Evolutionary conservation across 2,888 invertebrate genomes (phyloP), one percentile per base, ranked within the genome.

Genomic region (Anarsia innoxiella): DNA sequence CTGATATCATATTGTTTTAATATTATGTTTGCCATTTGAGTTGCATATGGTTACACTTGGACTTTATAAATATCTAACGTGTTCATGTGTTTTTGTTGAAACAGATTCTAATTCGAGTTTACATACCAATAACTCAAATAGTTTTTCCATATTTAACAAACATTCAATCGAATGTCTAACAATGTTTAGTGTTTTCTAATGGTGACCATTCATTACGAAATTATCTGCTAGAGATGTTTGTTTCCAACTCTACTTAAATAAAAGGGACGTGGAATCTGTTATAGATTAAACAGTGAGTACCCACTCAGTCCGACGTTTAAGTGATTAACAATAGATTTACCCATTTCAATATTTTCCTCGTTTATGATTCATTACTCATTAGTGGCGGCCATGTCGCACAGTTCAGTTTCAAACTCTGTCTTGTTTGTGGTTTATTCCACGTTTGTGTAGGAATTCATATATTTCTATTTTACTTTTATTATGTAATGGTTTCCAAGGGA

Each of bases 291-390:
- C 56, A 56, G 59, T 59, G 63, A n/a, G n/a, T n/a, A n/a, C n/a
- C n/a, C n/a, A n/a, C n/a, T n/a, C n/a, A n/a, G 60, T 12, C 19
- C 63, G 48, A 53, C 60, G 49, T 64, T 51, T 56, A 55, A 53
- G 66, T 72, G 68, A 75, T 74, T 71, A 72, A 67, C 69, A 65
- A 65, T 62, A 58, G 58, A 63, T 72, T 72, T 69, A 53, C 58
- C 62, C 46, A 23, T 8, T 3, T 19, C 56, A 64, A 66, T 65
- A 65, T 82, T 80, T 80, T 79, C 80, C 80, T 80, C 47, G 30
- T 39, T 36, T 29, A 57, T 78, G 75, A 78, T 53, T 77, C 77
- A 78, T 53, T 51, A 39, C 46, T 40, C n/a, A n/a, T n/a, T n/a
- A n/a, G n/a, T n/a, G n/a, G n/a, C 36, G 39, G 37, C 42, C 36